phyloP scores from a whole-genome alignment of 2,113 vertebrate species.

The Capreolus pygargus region DNA sequence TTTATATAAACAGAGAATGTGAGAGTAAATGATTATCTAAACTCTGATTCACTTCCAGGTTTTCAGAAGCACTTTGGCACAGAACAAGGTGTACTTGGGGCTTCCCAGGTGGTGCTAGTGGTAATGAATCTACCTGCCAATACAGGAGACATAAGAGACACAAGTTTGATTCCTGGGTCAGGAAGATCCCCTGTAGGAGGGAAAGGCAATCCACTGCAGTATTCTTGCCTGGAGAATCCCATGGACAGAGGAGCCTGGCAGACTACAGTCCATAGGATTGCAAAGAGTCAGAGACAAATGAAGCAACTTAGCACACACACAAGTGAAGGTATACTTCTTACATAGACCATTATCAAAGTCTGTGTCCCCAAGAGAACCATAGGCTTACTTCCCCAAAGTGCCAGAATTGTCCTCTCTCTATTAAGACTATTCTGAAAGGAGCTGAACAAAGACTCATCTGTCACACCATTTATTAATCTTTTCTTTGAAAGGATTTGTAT shows the following conservation, averaged over 20 bases:
- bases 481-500: neutral
- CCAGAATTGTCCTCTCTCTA: neutral
- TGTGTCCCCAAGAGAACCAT: neutral
- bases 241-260: neutral
- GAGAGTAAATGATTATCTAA: neutral
- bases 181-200: neutral
- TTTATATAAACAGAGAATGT: neutral
- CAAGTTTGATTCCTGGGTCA: neutral
- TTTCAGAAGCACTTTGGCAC: conserved; percentile 8
- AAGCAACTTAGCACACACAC: neutral
- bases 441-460: neutral
- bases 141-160: neutral
- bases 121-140: neutral
- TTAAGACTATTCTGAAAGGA: neutral
- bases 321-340: neutral
- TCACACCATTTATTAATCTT: neutral
- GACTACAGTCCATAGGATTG: neutral
- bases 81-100: neutral
- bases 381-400: neutral
- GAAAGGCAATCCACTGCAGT: neutral
- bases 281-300: neutral
- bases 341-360: neutral
- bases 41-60: neutral
- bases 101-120: neutral
- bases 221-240: neutral